These are phyloP conservation scores for Scolopax rusticola DNA, from an alignment of 2,797 vertebrate genomes.

Conservation along the genomic window DNA sequence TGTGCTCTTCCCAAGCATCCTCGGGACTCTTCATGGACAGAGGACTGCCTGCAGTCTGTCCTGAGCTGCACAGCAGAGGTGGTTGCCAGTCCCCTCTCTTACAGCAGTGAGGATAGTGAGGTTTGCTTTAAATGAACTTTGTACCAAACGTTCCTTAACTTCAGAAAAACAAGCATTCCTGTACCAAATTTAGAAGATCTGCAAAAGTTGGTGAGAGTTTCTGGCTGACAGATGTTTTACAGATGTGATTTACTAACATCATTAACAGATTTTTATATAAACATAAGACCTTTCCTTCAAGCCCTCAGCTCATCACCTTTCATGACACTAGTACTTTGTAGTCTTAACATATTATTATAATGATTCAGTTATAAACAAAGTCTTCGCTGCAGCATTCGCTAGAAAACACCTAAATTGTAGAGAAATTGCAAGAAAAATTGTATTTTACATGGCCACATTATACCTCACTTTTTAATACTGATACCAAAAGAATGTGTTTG, in stretches of 20 bases:
- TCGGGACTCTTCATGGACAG: background rate
- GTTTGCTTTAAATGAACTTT: background rate
- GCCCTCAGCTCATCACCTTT: background rate
- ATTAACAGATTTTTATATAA: background rate
- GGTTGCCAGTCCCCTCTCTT: background rate
- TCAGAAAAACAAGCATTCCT: background rate
- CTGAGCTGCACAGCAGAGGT: background rate
- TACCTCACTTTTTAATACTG: background rate
- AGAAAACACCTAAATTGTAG: background rate
- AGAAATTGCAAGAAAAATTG: background rate
- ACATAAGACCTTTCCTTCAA: background rate
- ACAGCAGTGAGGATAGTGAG: background rate
- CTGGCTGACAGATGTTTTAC: background rate
- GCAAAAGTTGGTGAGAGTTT: background rate
- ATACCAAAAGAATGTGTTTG: background rate
- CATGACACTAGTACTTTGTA: background rate
- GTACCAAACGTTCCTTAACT: background rate
- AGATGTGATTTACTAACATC: background rate
- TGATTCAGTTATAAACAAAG: background rate
- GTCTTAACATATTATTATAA: background rate
- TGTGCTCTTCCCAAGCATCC: fast-evolving
- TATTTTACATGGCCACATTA: background rate
- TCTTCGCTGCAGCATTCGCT: background rate
- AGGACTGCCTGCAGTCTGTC: background rate
- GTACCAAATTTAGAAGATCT: background rate